Conservation (phyloP, 1,140 invertebrate species). For the Leptinotarsa defecta region DNA sequence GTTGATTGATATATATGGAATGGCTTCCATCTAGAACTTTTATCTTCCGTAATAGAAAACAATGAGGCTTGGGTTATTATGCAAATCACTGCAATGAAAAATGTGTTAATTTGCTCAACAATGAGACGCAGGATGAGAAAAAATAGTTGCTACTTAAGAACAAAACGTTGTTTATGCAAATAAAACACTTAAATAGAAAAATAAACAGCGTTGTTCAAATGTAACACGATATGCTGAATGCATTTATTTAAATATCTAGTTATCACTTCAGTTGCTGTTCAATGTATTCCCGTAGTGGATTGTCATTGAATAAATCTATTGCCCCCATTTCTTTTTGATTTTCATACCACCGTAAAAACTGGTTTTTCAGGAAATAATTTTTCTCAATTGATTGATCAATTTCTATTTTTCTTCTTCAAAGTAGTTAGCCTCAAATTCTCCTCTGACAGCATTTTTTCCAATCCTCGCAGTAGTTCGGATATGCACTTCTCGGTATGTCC, state of each 20-base stretch:
- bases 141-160: not conserved
- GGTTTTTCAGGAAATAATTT: no score
- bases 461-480: no score
- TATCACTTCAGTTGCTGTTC: not conserved
- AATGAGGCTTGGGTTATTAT: not conserved
- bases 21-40: no score
- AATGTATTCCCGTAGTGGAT: not conserved
- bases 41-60: not conserved
- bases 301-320: no score
- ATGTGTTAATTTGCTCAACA: not conserved
- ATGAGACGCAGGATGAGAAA: not conserved
- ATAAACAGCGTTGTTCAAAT: not conserved
- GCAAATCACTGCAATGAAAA: not conserved
- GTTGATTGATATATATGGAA: no score
- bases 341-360: no score
- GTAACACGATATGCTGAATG: not conserved
- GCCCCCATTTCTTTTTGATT: no score
- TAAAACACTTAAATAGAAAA: not conserved
- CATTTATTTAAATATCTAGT: not conserved
- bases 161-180: conserved; percentile 6
- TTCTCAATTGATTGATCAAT: no score
- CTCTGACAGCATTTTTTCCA: no score
- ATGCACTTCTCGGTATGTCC: no score
- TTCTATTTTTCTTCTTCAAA: no score
- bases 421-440: no score